These are phyloP conservation scores for Picus viridis DNA, from an alignment of 2,797 vertebrate species.

Conservation along the genomic window DNA sequence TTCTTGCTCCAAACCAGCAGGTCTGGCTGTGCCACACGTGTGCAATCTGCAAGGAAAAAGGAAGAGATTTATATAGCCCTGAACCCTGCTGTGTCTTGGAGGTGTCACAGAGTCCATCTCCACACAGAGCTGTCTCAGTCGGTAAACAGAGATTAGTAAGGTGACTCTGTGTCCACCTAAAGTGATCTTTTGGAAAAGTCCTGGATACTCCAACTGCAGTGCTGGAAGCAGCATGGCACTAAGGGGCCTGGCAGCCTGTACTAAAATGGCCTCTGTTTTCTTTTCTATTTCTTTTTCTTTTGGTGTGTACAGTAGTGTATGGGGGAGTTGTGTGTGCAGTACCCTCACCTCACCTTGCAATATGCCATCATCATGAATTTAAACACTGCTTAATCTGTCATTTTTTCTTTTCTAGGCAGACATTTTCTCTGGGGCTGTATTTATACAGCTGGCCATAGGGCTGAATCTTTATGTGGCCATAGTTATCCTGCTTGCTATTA, in stretches of 20 bases:
- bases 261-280: neutral
- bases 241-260: neutral
- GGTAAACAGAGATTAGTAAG: neutral
- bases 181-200: neutral
- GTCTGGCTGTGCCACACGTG: neutral
- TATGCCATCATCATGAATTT: neutral
- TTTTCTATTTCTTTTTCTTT: neutral
- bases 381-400: neutral
- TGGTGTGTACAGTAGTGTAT: neutral
- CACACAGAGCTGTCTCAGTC: neutral
- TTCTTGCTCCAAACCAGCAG: neutral
- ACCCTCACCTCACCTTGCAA: neutral
- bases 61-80: neutral
- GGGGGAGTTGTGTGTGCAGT: neutral
- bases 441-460: conserved; percentile 90
- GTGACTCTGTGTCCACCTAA: neutral
- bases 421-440: conserved; percentile 95
- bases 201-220: neutral
- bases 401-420: conserved; percentile 82
- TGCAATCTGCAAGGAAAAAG: neutral
- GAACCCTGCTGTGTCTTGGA: neutral
- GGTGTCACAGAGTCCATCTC: neutral
- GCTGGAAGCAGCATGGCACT: neutral
- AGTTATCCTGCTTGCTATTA: conserved; percentile 85
- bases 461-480: conserved; percentile 92